Evolutionary conservation across 2,888 invertebrate genomes (phyloP), one percentile per base, ranked within the genome.

Genomic region (Anodontia alba): DNA sequence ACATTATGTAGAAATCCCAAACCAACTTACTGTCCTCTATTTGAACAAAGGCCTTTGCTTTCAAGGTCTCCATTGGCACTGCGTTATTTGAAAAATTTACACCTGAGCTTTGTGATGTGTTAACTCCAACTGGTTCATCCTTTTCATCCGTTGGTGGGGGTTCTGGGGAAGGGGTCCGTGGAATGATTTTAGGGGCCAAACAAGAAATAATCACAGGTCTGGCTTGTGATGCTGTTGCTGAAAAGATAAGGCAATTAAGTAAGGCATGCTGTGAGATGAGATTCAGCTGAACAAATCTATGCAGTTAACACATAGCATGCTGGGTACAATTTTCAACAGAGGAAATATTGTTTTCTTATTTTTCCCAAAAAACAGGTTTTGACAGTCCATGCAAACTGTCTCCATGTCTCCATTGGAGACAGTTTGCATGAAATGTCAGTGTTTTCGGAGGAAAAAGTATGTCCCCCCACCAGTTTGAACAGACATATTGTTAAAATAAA

Each of bases 211-310:
- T 88, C 73, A 90, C 87, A 51, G 91, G 89, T 36, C 91, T 79
- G n/a, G 89, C 87, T 68, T 88, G 88, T 42, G 90, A 88, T 70
- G 90, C 89, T 46, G 90, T 87, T 38, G 88, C 89, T 89, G 84
- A 23, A 84, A 86, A 33, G 33, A 33, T 72, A 43, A 54, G 20
- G 29, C 29, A n/a, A 54, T 12, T 7, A 8, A 20, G n/a, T 46
- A 46, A 46, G 38, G 12, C 12, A 38, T 38, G n/a, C n/a, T n/a
- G n/a, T 43, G 26, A 54, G 26, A 46, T n/a, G n/a, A n/a, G n/a
- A n/a, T n/a, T n/a, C n/a, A n/a, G 73, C 26, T 29, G 26, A 20
- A 23, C 43, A 17, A 70, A n/a, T n/a, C n/a, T n/a, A n/a, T n/a
- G n/a, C n/a, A n/a, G n/a, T n/a, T n/a, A n/a, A n/a, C n/a, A n/a